Base-by-base conservation (phyloP, 1,140 invertebrate species). In the Lineus longissimus region DNA sequence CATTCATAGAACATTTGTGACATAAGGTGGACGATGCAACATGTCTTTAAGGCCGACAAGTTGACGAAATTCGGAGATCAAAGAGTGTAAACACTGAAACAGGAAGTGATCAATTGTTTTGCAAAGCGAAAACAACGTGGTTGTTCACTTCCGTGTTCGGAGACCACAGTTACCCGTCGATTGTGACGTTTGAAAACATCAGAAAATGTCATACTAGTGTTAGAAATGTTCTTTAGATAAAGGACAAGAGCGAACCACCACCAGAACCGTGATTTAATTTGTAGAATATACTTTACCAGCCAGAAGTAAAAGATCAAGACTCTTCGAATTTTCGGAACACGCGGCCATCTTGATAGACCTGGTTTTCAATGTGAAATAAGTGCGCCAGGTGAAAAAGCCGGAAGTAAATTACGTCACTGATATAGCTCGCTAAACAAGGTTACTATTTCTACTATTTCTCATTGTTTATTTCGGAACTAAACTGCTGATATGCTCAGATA, bases 301-400 rank as follows among this genome's bases (percentile, higher is more conserved):
- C 4, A 23, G 47, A 7, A 51, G n/a, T 51, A 51, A 27, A 19
- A 51, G 25, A 51, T 51, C 47, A 9, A 51, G 25, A 51, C 47
- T 51, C 47, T 51, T 51, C 25, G 47, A 6, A 27, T 27, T 27
- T 51, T 51, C 47, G n/a, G 47, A 51, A 51, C 47, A 51, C 47
- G 47, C 47, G 47, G 47, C 47, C 47, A 51, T 51, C 47, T 51
- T 51, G 47, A 51, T 51, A 51, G 47, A 51, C 47, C 25, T 51
- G 25, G 47, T 23, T n/a, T 51, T 7, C 47, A 51, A 36, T 36
- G 15, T 36, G 9, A 51, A 51, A 4, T 51, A 6, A 51, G 4
- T 27, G 19, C 19, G 19, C 47, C 4, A n/a, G 9, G 47, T 51
- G 47, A 51, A 51, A 19, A 51, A 9, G 47, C 47, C 47, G 47